Evolutionary conservation across 2,797 vertebrate species (phyloP), one percentile per base, ranked within the genome.

Genomic region (Pyrocephalus nanus): DNA sequence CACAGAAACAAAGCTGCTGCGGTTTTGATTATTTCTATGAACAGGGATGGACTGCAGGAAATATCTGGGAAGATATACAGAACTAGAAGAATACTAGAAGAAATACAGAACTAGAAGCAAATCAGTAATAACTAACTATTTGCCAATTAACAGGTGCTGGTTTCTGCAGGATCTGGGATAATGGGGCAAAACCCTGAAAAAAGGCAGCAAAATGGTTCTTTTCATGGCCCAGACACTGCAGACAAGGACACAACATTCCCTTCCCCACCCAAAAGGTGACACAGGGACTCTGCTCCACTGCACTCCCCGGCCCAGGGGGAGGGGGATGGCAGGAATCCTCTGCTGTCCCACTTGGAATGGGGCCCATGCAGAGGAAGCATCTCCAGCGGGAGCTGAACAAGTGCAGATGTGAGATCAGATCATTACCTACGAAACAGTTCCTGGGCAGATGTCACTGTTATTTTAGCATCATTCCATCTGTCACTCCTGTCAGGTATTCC

Each of bases 371-470:
- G n/a, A 22, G 72, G 27, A n/a, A 16, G 29, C 18, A 7, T 11
- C 42, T 19, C 15, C 17, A 3, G 11, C 2, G 36, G 43, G 45
- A 10, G 15, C 5, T 1, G 25, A 6, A 1, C 11, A 27, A 27
- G 40, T 2, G 62, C 73, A 57, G 40, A 3, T 2, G 40, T 0
- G 38, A 38, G 60, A 27, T 3, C 40, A 21, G 8, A 2, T 0
- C 29, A 19, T 17, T 9, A 25, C 73, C 43, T 23, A 12, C 13
- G 17, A 20, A 42, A 5, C 0, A 4, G 26, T 12, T n/a, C 30
- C 25, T 0, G 7, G n/a, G 12, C 61, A 30, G 0, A 4, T 3
- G 21, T 4, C 21, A 0, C 54, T 26, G 3, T 2, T 26, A 25
- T 29, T 26, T 25, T 0, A 29, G 18, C 36, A 58, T 4, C 43